A percentile compares a stretch with the other conserved stretches of the same genome.
Conservation (phyloP, 1,140 invertebrate genomes). For the Chironomus striatipennis region DNA sequence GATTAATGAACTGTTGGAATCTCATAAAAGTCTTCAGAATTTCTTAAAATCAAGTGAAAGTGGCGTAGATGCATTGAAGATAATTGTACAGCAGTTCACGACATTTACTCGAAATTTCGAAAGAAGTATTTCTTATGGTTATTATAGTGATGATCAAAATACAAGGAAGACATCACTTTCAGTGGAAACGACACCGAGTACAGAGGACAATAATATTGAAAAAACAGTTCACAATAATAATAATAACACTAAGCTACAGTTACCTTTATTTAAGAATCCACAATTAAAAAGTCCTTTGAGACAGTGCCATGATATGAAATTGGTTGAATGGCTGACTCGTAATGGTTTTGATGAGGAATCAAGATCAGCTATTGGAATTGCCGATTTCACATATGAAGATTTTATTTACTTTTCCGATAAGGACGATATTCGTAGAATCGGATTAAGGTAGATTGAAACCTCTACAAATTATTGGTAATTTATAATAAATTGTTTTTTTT, state of each 20-base stretch:
- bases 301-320: conserved; percentile 39
- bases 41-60: conserved; percentile 69
- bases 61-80: conserved; percentile 43
- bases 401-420: conserved; percentile 61
- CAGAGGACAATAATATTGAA: conserved; percentile 21
- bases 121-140: conserved; percentile 35
- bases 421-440: conserved; percentile 65
- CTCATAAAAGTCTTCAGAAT: conserved; percentile 59
- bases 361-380: conserved; percentile 53
- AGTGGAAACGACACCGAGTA: background rate
- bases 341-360: conserved; percentile 49
- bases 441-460: conserved; percentile 50
- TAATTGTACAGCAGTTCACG: conserved; percentile 41
- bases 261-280: conserved; percentile 29
- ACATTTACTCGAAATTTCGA: conserved; percentile 29
- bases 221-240: conserved; percentile 29
- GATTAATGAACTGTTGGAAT: conserved; percentile 53
- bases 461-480: background rate
- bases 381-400: conserved; percentile 73
- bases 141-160: conserved; percentile 22
- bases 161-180: background rate
- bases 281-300: conserved; percentile 27
- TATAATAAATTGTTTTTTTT: conserved; percentile 28
- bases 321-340: conserved; percentile 50
- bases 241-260: conserved; percentile 26